Conservation (phyloP, 2,888 invertebrate genomes). For the Esperia sulphurella region DNA sequence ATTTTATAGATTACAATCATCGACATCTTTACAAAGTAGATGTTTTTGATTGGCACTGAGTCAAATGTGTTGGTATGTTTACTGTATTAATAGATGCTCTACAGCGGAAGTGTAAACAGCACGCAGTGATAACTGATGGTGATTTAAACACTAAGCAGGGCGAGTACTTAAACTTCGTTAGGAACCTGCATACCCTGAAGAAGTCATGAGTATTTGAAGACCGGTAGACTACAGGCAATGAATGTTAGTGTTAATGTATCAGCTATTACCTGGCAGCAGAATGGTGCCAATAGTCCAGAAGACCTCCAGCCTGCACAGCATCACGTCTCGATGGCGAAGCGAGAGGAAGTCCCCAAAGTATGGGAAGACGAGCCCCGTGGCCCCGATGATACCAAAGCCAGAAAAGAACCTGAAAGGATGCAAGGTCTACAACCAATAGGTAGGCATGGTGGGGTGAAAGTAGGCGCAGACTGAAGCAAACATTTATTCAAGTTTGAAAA, state of each 20-base stretch:
- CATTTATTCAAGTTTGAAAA: neutral
- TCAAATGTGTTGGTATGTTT: neutral
- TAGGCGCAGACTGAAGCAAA: conserved; percentile 5
- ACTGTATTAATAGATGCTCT: neutral
- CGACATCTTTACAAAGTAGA: too few relatives aligned
- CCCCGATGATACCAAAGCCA: conserved; percentile 82
- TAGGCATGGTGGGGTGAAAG: conserved; percentile 26
- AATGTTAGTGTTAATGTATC: too few relatives aligned
- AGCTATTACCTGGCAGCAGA: conserved; percentile 72
- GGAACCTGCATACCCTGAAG: too few relatives aligned
- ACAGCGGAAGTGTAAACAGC: neutral
- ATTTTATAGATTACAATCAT: neutral
- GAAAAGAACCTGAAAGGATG: conserved; percentile 77
- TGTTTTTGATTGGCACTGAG: neutral
- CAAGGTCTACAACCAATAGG: conserved; percentile 58
- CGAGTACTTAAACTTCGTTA: too few relatives aligned
- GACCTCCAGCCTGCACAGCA: conserved; percentile 79
- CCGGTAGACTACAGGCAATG: too few relatives aligned
- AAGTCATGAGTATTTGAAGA: too few relatives aligned
- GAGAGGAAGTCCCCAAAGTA: conserved; percentile 80
- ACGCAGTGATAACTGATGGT: neutral
- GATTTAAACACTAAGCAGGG: too few relatives aligned
- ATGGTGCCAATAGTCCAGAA: conserved; percentile 82
- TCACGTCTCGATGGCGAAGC: conserved; percentile 71
- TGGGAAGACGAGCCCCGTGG: conserved; percentile 79